Percentiles rank a stretch among this genome's conserved stretches.
Evolutionary conservation across 2,113 vertebrate species (phyloP).

Genomic region (Stictonetta naevosa): DNA sequence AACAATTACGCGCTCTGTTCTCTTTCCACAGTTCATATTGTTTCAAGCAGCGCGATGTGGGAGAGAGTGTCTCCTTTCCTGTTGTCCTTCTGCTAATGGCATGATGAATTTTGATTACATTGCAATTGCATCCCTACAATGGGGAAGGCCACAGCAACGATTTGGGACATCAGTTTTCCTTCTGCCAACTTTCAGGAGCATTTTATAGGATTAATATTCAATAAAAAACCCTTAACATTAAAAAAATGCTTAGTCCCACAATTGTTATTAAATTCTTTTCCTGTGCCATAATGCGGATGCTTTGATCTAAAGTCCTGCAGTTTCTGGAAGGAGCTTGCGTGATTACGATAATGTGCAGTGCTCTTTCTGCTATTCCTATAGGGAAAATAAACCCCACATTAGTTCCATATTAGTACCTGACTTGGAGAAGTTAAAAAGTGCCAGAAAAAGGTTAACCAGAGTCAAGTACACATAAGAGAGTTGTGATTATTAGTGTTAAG

Average conservation of each 20-base stretch:
- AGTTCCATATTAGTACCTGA: constrained; percentile 84
- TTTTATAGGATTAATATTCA: constrained; percentile 74
- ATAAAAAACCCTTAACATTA: constrained; percentile 72
- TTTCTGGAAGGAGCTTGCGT: constrained; percentile 71
- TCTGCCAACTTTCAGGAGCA: constrained; percentile 62
- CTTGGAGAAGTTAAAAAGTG: constrained; percentile 84
- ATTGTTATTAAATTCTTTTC: constrained; percentile 79
- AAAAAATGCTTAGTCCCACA: constrained; percentile 75
- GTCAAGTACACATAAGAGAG: constrained; percentile 84
- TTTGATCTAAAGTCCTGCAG: constrained; percentile 79
- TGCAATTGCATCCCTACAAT: background rate
- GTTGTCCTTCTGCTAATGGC: constrained; percentile 59
- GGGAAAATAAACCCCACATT: constrained; percentile 85
- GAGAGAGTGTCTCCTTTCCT: constrained; percentile 64
- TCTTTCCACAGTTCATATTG: constrained; percentile 1
- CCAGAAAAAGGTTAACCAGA: constrained; percentile 86
- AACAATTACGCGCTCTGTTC: background rate
- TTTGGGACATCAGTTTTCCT: constrained; percentile 58
- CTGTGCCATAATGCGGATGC: constrained; percentile 68
- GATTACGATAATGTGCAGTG: constrained; percentile 77
- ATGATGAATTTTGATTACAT: constrained; percentile 41
- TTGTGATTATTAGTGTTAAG: constrained; percentile 80
- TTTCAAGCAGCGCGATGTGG: constrained; percentile 29
- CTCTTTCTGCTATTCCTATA: constrained; percentile 82
- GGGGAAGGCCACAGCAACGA: constrained; percentile 28